Percentiles rank a stretch among this genome's conserved stretches.
These are phyloP conservation scores for Lysandra coridon DNA, from an alignment of 2,888 invertebrate genomes.

Conservation along the genomic window DNA sequence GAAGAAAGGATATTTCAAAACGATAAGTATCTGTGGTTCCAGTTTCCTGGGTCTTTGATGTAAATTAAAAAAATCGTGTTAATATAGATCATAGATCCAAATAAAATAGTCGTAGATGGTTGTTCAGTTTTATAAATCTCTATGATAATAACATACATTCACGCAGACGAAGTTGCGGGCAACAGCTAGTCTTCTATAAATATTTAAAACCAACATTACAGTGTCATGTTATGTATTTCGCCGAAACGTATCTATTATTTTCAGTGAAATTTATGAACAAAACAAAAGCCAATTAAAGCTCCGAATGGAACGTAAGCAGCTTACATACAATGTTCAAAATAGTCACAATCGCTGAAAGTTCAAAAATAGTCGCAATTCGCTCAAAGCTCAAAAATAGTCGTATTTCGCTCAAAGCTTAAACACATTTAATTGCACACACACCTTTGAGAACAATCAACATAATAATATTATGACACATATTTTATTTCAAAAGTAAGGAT, in stretches of 20 bases:
- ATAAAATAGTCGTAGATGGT: no score
- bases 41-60: no score
- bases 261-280: background rate
- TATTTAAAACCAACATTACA: background rate
- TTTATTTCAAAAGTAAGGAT: background rate
- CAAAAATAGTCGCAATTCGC: background rate
- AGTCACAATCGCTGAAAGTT: background rate
- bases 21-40: no score
- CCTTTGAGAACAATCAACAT: background rate
- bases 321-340: background rate
- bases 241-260: background rate
- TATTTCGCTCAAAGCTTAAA: background rate
- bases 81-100: no score
- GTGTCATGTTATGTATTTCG: background rate
- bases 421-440: background rate
- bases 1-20: no score
- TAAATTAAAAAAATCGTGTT: no score
- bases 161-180: no score
- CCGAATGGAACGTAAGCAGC: background rate
- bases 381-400: background rate
- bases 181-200: background rate
- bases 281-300: constrained; percentile 2
- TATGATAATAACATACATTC: no score
- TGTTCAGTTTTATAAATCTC: no score
- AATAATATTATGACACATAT: background rate